phyloP scores from a whole-genome alignment of 2,888 invertebrate species.

The Pollenia angustigena region DNA sequence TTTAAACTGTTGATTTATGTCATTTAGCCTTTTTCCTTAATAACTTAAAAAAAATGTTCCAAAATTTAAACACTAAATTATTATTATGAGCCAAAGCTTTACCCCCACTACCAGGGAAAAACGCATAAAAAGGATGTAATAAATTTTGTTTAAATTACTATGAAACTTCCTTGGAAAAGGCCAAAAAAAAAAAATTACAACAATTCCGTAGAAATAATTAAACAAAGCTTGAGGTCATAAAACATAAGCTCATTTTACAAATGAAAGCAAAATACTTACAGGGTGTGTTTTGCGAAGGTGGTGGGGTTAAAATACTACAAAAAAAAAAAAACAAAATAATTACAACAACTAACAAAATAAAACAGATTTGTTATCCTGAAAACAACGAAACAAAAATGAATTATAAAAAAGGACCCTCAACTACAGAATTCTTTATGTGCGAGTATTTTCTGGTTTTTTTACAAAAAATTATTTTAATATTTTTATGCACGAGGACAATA shows the following conservation, averaged over 20 bases:
- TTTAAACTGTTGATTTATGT: too few species aligned
- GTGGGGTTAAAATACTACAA: constrained; percentile 16
- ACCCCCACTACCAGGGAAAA: constrained; percentile 14
- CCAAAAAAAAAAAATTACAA: constrained; percentile 39
- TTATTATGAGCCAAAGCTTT: constrained; percentile 32
- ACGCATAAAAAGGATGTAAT: constrained; percentile 74
- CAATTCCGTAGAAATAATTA: constrained; percentile 53
- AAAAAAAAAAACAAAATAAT: constrained; percentile 51
- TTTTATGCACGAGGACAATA: constrained; percentile 80
- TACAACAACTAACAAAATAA: constrained; percentile 64
- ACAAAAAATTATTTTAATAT: constrained; percentile 80
- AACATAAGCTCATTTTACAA: constrained; percentile 62
- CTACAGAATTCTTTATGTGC: constrained; percentile 1
- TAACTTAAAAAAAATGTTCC: neutral
- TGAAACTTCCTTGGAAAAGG: constrained; percentile 59
- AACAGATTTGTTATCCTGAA: constrained; percentile 75
- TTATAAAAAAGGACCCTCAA: constrained; percentile 70
- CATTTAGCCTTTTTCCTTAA: too few species aligned
- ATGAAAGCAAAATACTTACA: constrained; percentile 70
- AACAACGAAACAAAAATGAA: constrained; percentile 49
- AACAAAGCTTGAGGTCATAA: constrained; percentile 63
- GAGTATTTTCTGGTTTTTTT: neutral
- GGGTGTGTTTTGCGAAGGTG: neutral
- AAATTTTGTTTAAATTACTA: constrained; percentile 74
- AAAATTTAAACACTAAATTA: constrained; percentile 37